These are phyloP conservation scores for Cossypha heuglini DNA, from an alignment of 2,797 vertebrate genomes.

Conservation along the genomic window DNA sequence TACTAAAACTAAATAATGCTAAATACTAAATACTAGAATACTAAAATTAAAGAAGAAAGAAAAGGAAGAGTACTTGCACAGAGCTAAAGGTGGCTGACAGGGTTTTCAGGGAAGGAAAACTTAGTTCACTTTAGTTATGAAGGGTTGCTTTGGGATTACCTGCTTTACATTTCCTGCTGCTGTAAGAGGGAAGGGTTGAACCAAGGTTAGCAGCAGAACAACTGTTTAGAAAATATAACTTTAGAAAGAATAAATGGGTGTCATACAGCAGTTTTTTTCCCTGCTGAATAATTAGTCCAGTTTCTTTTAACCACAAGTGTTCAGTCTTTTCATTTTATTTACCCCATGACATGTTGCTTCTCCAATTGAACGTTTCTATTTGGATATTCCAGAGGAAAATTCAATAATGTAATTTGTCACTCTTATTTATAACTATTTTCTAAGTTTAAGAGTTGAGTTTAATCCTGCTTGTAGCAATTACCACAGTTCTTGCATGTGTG, in stretches of 20 bases:
- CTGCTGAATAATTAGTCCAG: neutral
- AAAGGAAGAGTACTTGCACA: neutral
- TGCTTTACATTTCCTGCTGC: neutral
- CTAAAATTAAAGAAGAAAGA: neutral
- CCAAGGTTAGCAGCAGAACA: neutral
- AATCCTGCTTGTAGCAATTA: neutral
- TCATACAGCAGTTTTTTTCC: neutral
- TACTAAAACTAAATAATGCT: too few species aligned
- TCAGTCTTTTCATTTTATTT: neutral
- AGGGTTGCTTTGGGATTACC: neutral
- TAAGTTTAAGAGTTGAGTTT: neutral
- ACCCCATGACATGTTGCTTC: neutral
- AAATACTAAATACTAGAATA: neutral
- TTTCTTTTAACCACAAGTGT: neutral
- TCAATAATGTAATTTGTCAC: neutral
- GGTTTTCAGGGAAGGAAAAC: neutral
- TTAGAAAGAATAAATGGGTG: neutral
- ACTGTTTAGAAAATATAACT: neutral
- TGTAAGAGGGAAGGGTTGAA: neutral
- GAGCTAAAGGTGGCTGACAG: neutral
- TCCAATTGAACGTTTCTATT: neutral
- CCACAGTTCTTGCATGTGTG: neutral
- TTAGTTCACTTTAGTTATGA: accelerated
- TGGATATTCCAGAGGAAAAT: neutral
- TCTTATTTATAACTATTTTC: neutral